phyloP scores from a whole-genome alignment of 2,888 invertebrate species.

The Galerucella calmariensis region DNA sequence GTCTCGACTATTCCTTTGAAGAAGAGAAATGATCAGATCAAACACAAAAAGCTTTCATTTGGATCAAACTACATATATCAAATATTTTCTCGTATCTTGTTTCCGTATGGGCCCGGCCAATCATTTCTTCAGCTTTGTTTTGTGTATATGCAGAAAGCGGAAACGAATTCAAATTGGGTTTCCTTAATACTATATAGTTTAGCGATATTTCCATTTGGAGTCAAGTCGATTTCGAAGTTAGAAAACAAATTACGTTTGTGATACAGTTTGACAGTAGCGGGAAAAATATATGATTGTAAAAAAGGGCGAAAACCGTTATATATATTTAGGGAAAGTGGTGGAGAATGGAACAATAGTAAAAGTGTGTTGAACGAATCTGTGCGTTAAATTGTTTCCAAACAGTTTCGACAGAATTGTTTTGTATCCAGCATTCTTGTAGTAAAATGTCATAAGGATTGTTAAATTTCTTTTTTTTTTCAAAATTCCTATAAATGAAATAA shows the following conservation, averaged over 20 bases:
- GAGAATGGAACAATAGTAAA: constrained; percentile 8
- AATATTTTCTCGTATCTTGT: constrained; percentile 51
- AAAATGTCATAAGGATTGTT: constrained; percentile 16
- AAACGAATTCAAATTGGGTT: constrained; percentile 55
- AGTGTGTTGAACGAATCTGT: constrained; percentile 28
- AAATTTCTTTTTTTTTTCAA: background rate
- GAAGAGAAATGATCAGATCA: background rate
- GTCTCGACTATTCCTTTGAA: no score
- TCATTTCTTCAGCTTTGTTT: constrained; percentile 54
- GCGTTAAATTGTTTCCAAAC: constrained; percentile 32
- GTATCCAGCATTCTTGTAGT: constrained; percentile 27
- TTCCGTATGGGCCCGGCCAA: constrained; percentile 52
- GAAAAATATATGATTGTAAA: constrained; percentile 41
- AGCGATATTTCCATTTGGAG: constrained; percentile 57
- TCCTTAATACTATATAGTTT: constrained; percentile 58
- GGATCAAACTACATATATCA: constrained; percentile 31
- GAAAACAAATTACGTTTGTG: constrained; percentile 61
- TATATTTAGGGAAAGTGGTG: background rate
- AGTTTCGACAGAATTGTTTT: constrained; percentile 31
- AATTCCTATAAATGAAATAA: no score
- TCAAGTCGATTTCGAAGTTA: constrained; percentile 58
- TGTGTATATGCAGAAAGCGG: constrained; percentile 50
- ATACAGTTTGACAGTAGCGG: constrained; percentile 59
- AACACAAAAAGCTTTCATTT: constrained; percentile 15
- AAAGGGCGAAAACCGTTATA: constrained; percentile 27